Conservation (phyloP, 2,797 vertebrate species). For the Sparidentex hasta region DNA sequence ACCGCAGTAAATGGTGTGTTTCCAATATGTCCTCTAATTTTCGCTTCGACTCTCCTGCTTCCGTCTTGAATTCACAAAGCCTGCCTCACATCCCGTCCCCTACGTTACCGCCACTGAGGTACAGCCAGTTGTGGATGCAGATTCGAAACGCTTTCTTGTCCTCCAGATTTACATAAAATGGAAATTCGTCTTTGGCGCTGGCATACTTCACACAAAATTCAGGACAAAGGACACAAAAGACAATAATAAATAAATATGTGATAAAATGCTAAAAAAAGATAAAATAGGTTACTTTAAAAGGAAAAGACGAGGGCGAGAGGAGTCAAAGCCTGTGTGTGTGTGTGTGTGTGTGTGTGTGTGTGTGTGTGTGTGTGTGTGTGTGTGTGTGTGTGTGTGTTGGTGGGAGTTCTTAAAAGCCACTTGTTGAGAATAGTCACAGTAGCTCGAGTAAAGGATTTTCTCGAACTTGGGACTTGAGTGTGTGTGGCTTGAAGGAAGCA, state of each 20-base stretch:
- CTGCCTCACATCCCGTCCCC: slow-evolving; percentile 29
- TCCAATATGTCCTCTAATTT: slow-evolving; percentile 56
- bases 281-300: slow-evolving; percentile 3
- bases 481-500: background rate
- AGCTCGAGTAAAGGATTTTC: slow-evolving; percentile 1
- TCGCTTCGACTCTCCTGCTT: slow-evolving; percentile 36
- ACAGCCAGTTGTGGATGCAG: slow-evolving; percentile 12
- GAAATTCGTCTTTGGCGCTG: slow-evolving; percentile 27
- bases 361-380: background rate
- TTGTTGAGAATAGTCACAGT: slow-evolving; percentile 5
- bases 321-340: background rate
- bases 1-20: slow-evolving; percentile 36
- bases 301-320: background rate
- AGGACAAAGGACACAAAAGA: slow-evolving; percentile 22
- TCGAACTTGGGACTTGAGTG: background rate
- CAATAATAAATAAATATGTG: slow-evolving; percentile 20
- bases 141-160: slow-evolving; percentile 30
- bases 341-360: background rate
- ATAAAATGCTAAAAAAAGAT: slow-evolving; percentile 2
- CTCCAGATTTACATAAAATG: slow-evolving; percentile 55
- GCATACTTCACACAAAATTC: slow-evolving; percentile 5
- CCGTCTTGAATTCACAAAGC: slow-evolving; percentile 44
- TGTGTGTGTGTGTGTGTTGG: background rate
- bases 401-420: background rate
- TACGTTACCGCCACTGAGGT: slow-evolving; percentile 13